Evolutionary conservation across 2,113 vertebrate genomes (phyloP).

Genomic region (Phyllostomus hastatus): DNA sequence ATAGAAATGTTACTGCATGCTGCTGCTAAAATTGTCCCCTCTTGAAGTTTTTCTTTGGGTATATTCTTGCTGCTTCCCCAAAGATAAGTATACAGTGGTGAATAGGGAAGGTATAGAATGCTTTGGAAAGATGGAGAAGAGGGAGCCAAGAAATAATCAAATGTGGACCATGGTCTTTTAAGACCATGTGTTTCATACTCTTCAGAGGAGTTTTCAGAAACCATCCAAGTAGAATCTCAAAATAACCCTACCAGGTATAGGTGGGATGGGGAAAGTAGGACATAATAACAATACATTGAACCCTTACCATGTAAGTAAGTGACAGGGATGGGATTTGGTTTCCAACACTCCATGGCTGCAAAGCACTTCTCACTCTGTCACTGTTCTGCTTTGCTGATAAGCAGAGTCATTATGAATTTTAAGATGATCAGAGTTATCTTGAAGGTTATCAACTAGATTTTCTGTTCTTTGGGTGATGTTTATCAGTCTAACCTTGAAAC

Average conservation of each 20-base stretch:
- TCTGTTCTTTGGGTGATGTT: conserved; percentile 44
- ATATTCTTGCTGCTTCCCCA: neutral
- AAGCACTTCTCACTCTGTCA: neutral
- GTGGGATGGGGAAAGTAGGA: neutral
- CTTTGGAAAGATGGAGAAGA: neutral
- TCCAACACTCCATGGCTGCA: neutral
- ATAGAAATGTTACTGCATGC: neutral
- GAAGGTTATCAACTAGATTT: conserved; percentile 50
- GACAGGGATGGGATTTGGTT: neutral
- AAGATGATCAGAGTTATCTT: neutral
- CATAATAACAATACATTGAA: neutral
- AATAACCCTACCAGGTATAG: neutral
- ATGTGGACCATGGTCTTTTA: neutral
- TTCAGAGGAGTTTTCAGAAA: neutral
- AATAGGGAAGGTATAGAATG: neutral
- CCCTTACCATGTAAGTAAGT: neutral
- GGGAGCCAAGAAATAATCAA: neutral
- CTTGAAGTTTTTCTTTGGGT: neutral
- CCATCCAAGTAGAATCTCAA: neutral
- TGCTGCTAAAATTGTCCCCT: neutral
- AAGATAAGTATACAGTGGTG: neutral
- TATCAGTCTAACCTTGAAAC: conserved; percentile 49
- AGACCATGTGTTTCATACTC: neutral
- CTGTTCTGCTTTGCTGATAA: neutral
- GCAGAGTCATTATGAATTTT: conserved; percentile 35